These are phyloP conservation scores for Delia radicum DNA, from an alignment of 1,140 invertebrate genomes.

Conservation along the genomic window DNA sequence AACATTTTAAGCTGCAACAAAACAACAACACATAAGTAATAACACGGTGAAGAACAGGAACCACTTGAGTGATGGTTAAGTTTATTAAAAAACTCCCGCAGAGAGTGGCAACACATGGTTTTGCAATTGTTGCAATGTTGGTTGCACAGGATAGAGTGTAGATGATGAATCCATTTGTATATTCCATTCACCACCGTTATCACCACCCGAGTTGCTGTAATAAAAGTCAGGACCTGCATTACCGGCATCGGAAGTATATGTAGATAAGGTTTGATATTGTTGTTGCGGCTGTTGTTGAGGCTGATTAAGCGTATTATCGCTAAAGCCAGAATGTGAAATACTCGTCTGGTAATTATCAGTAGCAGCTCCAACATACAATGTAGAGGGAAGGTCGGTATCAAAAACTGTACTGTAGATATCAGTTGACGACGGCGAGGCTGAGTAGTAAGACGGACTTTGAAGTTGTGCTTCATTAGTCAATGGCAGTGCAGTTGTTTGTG, in stretches of 20 bases:
- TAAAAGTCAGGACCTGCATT: constrained; percentile 43
- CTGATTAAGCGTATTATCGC: constrained; percentile 38
- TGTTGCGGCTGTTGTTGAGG: constrained; percentile 25
- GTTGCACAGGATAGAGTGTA: not conserved
- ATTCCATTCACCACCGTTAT: constrained; percentile 45
- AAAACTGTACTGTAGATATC: constrained; percentile 46
- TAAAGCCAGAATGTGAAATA: constrained; percentile 25
- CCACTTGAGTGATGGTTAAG: not conserved
- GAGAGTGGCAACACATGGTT: not conserved
- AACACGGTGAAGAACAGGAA: not conserved
- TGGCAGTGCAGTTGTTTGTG: constrained; percentile 20
- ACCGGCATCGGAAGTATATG: constrained; percentile 27
- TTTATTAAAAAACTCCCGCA: constrained; percentile 6
- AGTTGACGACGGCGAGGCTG: constrained; percentile 37
- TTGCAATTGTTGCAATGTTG: not conserved
- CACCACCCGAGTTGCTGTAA: constrained; percentile 46
- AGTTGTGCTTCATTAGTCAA: not conserved
- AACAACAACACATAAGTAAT: not conserved
- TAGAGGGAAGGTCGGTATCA: constrained; percentile 32
- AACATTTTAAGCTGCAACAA: constrained; percentile 12
- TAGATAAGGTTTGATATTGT: not conserved
- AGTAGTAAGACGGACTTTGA: not conserved
- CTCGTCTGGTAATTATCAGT: not conserved
- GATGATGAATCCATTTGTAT: constrained; percentile 43
- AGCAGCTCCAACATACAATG: not conserved